Evolutionary conservation across 2,888 invertebrate genomes (phyloP).

Genomic region (Drosophila longiperda): DNA sequence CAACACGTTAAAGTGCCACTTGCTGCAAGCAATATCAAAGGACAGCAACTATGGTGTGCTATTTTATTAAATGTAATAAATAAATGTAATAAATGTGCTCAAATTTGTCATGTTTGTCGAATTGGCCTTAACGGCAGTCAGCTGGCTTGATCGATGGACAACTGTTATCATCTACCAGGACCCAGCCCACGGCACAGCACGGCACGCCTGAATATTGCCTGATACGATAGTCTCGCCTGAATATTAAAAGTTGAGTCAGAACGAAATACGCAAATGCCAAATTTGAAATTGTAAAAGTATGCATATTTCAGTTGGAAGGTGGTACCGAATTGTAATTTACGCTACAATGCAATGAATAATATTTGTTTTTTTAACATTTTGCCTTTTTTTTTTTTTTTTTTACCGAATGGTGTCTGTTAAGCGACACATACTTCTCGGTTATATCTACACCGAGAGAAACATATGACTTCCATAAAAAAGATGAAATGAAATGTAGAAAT

Average conservation of each 20-base stretch:
- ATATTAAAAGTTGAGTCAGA: constrained; percentile 6
- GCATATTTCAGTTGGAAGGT: neutral
- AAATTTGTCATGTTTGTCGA: constrained; percentile 52
- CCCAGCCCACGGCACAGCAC: neutral
- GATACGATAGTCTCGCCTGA: neutral
- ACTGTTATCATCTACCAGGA: constrained; percentile 23
- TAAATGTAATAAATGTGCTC: constrained; percentile 41
- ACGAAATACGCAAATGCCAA: neutral
- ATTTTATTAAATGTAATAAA: constrained; percentile 1
- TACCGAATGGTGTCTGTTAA: neutral
- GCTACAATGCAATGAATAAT: neutral
- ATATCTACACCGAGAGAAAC: neutral
- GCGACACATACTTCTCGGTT: neutral
- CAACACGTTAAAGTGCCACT: neutral
- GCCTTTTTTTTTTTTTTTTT: neutral
- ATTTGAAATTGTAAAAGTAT: constrained; percentile 2
- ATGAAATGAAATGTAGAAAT: neutral
- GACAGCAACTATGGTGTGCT: neutral
- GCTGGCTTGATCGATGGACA: constrained; percentile 37
- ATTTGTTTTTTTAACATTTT: neutral
- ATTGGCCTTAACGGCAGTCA: constrained; percentile 21
- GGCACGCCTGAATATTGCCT: neutral
- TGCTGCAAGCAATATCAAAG: neutral
- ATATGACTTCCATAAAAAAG: neutral
- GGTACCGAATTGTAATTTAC: neutral